These are phyloP conservation scores for Coremacera marginata DNA, from an alignment of 2,888 invertebrate genomes.

Conservation along the genomic window DNA sequence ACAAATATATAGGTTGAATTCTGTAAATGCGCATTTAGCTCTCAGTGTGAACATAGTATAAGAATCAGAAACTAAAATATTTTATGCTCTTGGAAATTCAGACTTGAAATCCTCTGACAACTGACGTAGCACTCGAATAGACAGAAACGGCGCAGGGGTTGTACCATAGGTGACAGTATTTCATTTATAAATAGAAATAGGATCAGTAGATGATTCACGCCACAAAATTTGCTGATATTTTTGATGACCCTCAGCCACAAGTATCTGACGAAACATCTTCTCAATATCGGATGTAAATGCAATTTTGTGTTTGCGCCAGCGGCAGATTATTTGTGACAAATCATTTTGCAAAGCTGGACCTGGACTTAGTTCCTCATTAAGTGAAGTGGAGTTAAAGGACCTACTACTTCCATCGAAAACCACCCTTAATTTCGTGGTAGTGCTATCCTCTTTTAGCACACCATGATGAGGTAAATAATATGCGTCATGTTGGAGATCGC, in stretches of 20 bases:
- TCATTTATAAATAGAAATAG: constrained; percentile 39
- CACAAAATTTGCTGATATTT: constrained; percentile 45
- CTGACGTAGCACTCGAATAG: too few species aligned
- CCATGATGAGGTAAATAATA: constrained; percentile 43
- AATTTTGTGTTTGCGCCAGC: constrained; percentile 35
- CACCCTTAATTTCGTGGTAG: constrained; percentile 40
- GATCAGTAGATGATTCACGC: constrained; percentile 15
- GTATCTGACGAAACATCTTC: constrained; percentile 45
- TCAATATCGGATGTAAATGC: constrained; percentile 42
- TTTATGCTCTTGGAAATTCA: too few species aligned
- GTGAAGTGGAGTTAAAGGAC: not conserved
- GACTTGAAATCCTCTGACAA: too few species aligned
- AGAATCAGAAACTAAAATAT: too few species aligned
- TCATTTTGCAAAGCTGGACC: constrained; percentile 40
- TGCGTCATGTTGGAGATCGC: constrained; percentile 6
- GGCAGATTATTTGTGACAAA: constrained; percentile 31
- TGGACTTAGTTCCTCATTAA: constrained; percentile 37
- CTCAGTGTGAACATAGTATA: too few species aligned
- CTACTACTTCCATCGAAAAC: constrained; percentile 40
- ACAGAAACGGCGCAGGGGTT: too few species aligned
- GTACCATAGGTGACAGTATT: constrained; percentile 38
- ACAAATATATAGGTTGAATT: too few species aligned
- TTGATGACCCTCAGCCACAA: constrained; percentile 24
- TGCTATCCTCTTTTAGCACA: constrained; percentile 38
- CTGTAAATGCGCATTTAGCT: too few species aligned